A percentile compares a stretch with the other conserved stretches of the same genome.
phyloP scores from a whole-genome alignment of 2,888 invertebrate species.

The Prosopocoilus inquinatus region DNA sequence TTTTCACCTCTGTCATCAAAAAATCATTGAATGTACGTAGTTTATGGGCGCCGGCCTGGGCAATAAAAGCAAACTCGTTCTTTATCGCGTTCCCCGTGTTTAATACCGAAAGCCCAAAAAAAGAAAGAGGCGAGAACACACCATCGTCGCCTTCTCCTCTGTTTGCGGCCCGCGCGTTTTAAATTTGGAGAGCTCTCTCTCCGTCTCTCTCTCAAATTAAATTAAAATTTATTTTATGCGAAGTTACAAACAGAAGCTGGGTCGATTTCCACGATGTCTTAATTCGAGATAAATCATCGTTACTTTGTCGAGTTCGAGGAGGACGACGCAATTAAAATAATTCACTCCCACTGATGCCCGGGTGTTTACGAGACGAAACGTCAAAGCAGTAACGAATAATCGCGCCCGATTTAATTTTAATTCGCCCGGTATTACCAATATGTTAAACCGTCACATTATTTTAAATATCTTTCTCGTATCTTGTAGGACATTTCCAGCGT shows the following conservation, averaged over 20 bases:
- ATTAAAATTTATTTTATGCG: not conserved
- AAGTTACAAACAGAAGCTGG: not conserved
- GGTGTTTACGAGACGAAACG: not conserved
- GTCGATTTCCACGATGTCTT: not conserved
- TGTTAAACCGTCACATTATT: constrained; percentile 2
- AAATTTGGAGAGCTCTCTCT: not conserved
- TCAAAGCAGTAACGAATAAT: not conserved
- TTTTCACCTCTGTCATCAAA: no score
- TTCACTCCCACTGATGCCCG: not conserved
- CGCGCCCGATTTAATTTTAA: not conserved
- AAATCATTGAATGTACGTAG: not conserved
- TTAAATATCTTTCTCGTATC: constrained; percentile 4
- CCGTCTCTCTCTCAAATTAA: no score
- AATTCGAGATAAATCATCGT: no score
- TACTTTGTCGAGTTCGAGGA: no score
- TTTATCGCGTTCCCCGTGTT: no score
- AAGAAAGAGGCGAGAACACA: not conserved
- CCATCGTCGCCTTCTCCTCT: not conserved
- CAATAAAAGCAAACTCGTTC: constrained; percentile 1
- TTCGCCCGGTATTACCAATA: not conserved
- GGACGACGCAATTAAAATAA: not conserved
- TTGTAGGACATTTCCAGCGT: constrained; percentile 4
- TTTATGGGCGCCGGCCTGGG: not conserved
- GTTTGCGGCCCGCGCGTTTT: not conserved
- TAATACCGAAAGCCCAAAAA: no score